A percentile compares a stretch with the other conserved stretches of the same genome.
Evolutionary conservation across 1,140 invertebrate species (phyloP).

Genomic region (Sycophila sp.): DNA sequence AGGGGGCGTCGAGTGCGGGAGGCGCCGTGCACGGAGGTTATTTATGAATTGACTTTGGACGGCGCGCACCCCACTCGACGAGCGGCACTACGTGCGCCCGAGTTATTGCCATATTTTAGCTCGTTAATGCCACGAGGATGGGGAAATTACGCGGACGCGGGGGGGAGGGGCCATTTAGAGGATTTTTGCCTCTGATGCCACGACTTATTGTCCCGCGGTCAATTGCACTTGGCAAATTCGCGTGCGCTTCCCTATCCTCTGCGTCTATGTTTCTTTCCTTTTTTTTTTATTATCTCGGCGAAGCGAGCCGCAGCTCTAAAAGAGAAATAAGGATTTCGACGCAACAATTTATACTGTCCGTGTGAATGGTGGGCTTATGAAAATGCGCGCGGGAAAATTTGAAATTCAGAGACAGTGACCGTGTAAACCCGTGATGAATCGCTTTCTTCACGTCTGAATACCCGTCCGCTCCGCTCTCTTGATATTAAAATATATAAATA

Average conservation of each 20-base stretch:
- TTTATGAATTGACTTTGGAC: constrained; percentile 27
- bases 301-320: neutral
- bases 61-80: neutral
- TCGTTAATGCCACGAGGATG: neutral
- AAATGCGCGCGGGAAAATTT: constrained; percentile 9
- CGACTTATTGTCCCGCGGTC: neutral
- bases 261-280: neutral
- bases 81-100: neutral
- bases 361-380: constrained; percentile 14
- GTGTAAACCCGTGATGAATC: constrained; percentile 29
- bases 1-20: neutral
- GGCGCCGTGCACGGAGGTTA: neutral
- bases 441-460: constrained; percentile 14
- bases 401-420: constrained; percentile 7
- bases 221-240: neutral
- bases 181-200: neutral
- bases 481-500: constrained; percentile 30
- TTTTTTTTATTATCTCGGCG: neutral
- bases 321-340: neutral
- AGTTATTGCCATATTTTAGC: constrained; percentile 7
- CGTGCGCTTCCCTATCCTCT: neutral
- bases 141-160: neutral
- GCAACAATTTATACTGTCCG: constrained; percentile 24
- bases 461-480: neutral
- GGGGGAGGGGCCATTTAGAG: neutral